These are phyloP conservation scores for Periophthalmodon schlosseri DNA, from an alignment of 2,113 vertebrate species.

Conservation along the genomic window DNA sequence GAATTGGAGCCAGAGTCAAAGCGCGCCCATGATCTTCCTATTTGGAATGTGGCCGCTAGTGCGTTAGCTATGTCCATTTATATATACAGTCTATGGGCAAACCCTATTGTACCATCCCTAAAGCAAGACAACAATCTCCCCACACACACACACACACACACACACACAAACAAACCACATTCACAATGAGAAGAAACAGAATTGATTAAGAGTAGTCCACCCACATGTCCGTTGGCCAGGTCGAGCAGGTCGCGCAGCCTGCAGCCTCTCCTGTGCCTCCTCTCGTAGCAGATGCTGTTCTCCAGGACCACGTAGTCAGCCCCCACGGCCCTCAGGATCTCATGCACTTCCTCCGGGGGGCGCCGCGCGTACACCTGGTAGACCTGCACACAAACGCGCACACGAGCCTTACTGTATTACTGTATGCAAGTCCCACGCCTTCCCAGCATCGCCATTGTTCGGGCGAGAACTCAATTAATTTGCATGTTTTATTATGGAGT, in stretches of 20 bases:
- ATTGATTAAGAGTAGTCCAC: constrained; percentile 62
- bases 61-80: too few species aligned
- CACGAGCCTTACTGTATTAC: neutral
- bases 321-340: constrained; percentile 82
- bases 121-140: too few species aligned
- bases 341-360: constrained; percentile 83
- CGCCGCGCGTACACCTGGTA: constrained; percentile 93
- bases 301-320: constrained; percentile 91
- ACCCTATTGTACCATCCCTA: too few species aligned
- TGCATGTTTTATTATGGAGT: constrained; percentile 31
- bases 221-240: constrained; percentile 89
- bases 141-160: neutral
- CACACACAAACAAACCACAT: constrained; percentile 8
- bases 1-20: too few species aligned
- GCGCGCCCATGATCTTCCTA: too few species aligned
- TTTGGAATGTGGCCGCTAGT: too few species aligned
- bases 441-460: neutral
- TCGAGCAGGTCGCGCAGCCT: constrained; percentile 91
- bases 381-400: constrained; percentile 74
- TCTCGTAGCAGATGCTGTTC: constrained; percentile 94
- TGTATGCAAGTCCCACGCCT: neutral
- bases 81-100: too few species aligned
- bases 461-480: constrained; percentile 27
- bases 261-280: constrained; percentile 88
- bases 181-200: neutral